A percentile compares a stretch with the other conserved stretches of the same genome.
Conservation (phyloP, 2,888 invertebrate genomes). For the Drosophila colorata region DNA sequence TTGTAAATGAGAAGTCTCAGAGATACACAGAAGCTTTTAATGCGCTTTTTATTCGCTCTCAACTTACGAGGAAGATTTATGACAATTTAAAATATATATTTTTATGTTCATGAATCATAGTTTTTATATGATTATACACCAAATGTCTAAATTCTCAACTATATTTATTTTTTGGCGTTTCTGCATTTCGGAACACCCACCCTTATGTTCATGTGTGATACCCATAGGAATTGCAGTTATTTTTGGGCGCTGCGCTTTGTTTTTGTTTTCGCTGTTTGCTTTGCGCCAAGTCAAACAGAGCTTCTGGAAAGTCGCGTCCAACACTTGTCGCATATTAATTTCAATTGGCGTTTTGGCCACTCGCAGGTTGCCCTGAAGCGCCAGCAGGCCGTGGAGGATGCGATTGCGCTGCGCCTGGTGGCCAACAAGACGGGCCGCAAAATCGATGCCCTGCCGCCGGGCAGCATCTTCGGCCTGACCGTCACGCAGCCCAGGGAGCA, state of each 20-base stretch:
- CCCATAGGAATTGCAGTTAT: constrained; percentile 62
- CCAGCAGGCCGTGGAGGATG: constrained; percentile 98
- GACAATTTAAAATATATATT: too few species aligned
- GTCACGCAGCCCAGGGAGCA: constrained; percentile 91
- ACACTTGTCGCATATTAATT: constrained; percentile 81
- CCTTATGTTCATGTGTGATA: constrained; percentile 6
- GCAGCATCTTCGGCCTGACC: constrained; percentile 95
- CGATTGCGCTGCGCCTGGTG: constrained; percentile 95
- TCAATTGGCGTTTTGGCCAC: constrained; percentile 63
- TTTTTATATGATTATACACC: too few species aligned
- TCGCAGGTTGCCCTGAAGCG: constrained; percentile 95
- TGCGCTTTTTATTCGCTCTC: too few species aligned
- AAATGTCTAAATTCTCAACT: too few species aligned
- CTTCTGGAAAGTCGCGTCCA: constrained; percentile 34
- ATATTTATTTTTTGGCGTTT: constrained; percentile 3
- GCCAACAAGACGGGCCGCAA: constrained; percentile 92
- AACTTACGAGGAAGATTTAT: too few species aligned
- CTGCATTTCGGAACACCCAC: constrained; percentile 17
- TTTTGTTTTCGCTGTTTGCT: constrained; percentile 30
- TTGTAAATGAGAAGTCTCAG: too few species aligned
- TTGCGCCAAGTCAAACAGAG: constrained; percentile 63
- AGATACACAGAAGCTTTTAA: too few species aligned
- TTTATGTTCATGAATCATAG: too few species aligned
- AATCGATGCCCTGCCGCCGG: constrained; percentile 92
- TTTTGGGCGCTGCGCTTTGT: constrained; percentile 24